Percentiles rank a stretch among this genome's conserved stretches.
These are phyloP conservation scores for Palaemon carinicauda DNA, from an alignment of 1,140 invertebrate species.

Conservation along the genomic window DNA sequence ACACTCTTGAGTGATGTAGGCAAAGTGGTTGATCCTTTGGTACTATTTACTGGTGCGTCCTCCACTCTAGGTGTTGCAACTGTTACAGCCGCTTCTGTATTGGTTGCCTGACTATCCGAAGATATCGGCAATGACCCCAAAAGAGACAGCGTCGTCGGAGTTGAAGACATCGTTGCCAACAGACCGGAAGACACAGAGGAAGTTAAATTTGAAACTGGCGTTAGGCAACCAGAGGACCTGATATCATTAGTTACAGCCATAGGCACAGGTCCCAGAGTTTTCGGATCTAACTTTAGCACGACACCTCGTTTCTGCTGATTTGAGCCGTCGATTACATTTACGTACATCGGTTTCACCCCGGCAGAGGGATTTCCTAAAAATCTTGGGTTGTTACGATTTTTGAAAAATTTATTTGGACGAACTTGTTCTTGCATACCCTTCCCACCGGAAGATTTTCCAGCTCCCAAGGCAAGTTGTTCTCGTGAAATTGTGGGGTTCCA, in stretches of 20 bases:
- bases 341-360: background rate
- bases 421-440: conserved; percentile 34
- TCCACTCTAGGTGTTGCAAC: background rate
- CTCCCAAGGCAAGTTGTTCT: conserved; percentile 45
- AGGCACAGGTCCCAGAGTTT: conserved; percentile 16
- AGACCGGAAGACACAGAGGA: background rate
- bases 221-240: background rate
- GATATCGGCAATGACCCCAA: background rate
- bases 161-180: background rate
- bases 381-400: conserved; percentile 50
- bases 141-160: background rate
- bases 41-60: background rate
- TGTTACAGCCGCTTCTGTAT: background rate
- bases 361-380: background rate
- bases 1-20: conserved; percentile 17
- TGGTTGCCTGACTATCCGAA: background rate
- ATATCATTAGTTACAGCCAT: conserved; percentile 21
- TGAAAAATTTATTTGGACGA: conserved; percentile 58
- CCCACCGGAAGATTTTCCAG: conserved; percentile 24
- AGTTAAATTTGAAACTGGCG: background rate
- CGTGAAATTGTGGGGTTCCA: conserved; percentile 60
- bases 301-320: background rate
- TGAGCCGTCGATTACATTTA: background rate
- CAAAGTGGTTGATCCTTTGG: conserved; percentile 1
- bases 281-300: conserved; percentile 28